A percentile compares a stretch with the other conserved stretches of the same genome.
phyloP scores from a whole-genome alignment of 1,140 invertebrate species.

The Elymnias hypermnestra region DNA sequence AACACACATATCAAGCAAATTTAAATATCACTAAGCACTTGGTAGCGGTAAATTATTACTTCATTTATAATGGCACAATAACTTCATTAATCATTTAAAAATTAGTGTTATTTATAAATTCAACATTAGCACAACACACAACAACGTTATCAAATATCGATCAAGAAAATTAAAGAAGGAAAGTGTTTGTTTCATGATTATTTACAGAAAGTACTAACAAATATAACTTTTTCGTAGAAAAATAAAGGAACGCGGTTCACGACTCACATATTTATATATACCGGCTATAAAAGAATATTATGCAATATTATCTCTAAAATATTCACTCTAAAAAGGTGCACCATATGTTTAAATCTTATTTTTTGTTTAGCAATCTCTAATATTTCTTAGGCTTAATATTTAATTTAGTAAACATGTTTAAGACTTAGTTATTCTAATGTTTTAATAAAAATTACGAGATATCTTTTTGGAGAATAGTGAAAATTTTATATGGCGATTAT shows the following conservation, averaged over 20 bases:
- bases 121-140: slow-evolving; percentile 50
- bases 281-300: slow-evolving; percentile 32
- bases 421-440: slow-evolving; percentile 30
- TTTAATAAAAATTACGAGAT: slow-evolving; percentile 25
- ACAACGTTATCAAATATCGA: slow-evolving; percentile 41
- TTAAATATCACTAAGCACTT: slow-evolving; percentile 72
- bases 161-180: slow-evolving; percentile 38
- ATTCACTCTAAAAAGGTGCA: slow-evolving; percentile 54
- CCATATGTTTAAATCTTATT: slow-evolving; percentile 55
- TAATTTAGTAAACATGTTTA: slow-evolving; percentile 41
- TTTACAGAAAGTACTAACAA: slow-evolving; percentile 58
- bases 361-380: slow-evolving; percentile 55
- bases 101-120: slow-evolving; percentile 33
- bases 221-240: slow-evolving; percentile 31
- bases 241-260: slow-evolving; percentile 29
- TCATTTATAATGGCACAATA: slow-evolving; percentile 58
- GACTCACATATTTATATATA: slow-evolving; percentile 28
- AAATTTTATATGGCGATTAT: slow-evolving; percentile 17
- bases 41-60: slow-evolving; percentile 42
- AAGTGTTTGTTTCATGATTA: slow-evolving; percentile 39
- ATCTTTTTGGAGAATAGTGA: slow-evolving; percentile 17
- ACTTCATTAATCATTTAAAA: slow-evolving; percentile 33
- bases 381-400: slow-evolving; percentile 45
- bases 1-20: slow-evolving; percentile 66
- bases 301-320: slow-evolving; percentile 20